A percentile compares a stretch with the other conserved stretches of the same genome.
These are phyloP conservation scores for Eulemur macaco DNA, from an alignment of 2,113 vertebrate species.

Conservation along the genomic window DNA sequence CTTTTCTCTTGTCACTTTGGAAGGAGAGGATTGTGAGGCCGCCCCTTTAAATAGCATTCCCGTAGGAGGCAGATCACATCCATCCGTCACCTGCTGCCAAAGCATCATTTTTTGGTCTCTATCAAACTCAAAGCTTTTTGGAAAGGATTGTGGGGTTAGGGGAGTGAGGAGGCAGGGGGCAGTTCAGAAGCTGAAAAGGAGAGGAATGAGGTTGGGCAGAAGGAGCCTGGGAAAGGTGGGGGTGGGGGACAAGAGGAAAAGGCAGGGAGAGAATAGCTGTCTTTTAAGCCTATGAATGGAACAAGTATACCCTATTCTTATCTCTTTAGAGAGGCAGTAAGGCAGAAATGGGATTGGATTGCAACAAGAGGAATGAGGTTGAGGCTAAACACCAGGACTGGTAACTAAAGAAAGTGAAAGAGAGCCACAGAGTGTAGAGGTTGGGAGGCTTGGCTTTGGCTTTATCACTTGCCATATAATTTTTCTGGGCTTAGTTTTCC, in stretches of 20 bases:
- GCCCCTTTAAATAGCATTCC: constrained; percentile 81
- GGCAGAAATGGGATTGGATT: neutral
- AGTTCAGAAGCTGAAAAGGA: constrained; percentile 26
- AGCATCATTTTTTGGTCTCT: constrained; percentile 69
- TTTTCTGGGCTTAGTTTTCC: constrained; percentile 37
- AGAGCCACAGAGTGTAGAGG: neutral
- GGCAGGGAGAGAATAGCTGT: neutral
- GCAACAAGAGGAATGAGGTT: neutral
- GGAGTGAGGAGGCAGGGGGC: constrained; percentile 54
- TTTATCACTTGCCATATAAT: neutral
- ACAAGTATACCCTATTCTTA: neutral
- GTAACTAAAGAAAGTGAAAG: neutral
- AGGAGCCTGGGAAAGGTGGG: neutral
- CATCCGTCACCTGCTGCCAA: constrained; percentile 79
- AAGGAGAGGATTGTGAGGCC: constrained; percentile 71
- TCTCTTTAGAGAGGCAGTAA: neutral
- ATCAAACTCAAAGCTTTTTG: constrained; percentile 66
- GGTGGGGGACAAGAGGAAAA: neutral
- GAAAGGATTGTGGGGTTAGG: constrained; percentile 34
- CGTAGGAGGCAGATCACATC: constrained; percentile 80
- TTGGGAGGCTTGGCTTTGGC: neutral
- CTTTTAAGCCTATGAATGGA: constrained; percentile 55
- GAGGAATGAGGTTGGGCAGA: constrained; percentile 9
- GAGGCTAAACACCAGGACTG: neutral
- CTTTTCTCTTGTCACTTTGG: constrained; percentile 77